A percentile compares a stretch with the other conserved stretches of the same genome.
phyloP scores from a whole-genome alignment of 2,797 vertebrate species.

The Chrosomus eos region DNA sequence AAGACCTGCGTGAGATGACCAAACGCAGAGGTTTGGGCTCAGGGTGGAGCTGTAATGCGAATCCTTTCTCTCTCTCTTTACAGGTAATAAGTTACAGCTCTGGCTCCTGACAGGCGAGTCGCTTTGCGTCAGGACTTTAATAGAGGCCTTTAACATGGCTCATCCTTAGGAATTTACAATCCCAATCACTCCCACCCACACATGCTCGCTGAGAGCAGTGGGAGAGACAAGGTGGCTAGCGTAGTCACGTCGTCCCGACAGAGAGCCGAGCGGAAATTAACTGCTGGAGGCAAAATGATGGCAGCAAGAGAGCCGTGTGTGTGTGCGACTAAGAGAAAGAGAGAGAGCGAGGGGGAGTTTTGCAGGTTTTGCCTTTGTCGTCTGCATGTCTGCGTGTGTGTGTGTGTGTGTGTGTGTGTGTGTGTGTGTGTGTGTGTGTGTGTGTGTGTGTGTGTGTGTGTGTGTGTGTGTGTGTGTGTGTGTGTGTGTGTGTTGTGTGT shows the following conservation, averaged over 20 bases:
- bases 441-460: conserved; percentile 44
- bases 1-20: background rate
- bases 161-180: conserved; percentile 80
- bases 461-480: conserved; percentile 44
- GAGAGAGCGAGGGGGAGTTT: conserved; percentile 49
- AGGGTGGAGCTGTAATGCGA: conserved; percentile 46
- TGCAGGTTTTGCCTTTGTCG: conserved; percentile 25
- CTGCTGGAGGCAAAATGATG: conserved; percentile 68
- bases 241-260: conserved; percentile 69
- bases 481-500: conserved; percentile 43
- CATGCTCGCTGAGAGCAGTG: conserved; percentile 42
- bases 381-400: conserved; percentile 44
- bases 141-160: conserved; percentile 73
- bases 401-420: conserved; percentile 48
- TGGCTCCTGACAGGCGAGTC: conserved; percentile 74
- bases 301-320: conserved; percentile 46
- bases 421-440: conserved; percentile 44
- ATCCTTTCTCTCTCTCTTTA: conserved; percentile 34
- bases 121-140: conserved; percentile 64
- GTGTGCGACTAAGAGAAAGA: conserved; percentile 37
- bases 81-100: conserved; percentile 69
- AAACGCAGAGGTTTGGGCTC: conserved; percentile 18
- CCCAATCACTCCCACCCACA: conserved; percentile 62
- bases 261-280: conserved; percentile 70
- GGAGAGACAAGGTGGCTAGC: conserved; percentile 59